Evolutionary conservation across 2,888 invertebrate species (phyloP).

Genomic region (Zootermopsis nevadensis): DNA sequence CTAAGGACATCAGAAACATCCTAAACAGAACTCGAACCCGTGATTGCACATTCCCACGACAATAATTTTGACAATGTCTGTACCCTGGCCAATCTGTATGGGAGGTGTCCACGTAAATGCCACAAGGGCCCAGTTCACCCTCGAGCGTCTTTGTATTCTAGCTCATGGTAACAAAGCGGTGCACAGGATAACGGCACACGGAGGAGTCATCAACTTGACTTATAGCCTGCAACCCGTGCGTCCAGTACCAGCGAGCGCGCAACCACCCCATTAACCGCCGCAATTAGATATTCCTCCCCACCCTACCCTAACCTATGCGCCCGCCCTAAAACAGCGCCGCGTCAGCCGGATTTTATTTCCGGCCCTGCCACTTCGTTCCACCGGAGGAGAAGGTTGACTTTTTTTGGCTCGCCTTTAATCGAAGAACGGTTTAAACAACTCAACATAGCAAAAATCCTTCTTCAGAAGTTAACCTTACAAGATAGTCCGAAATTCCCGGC

Average conservation of each 20-base stretch:
- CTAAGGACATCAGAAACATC: too few relatives aligned
- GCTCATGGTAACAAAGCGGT: not conserved
- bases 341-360: not conserved
- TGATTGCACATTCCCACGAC: too few relatives aligned
- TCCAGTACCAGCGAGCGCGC: not conserved
- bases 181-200: slow-evolving; percentile 13
- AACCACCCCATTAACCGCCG: slow-evolving; percentile 25
- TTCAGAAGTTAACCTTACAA: too few relatives aligned
- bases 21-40: too few relatives aligned
- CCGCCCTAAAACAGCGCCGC: not conserved
- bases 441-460: too few relatives aligned
- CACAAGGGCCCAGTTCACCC: slow-evolving; percentile 8
- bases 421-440: too few relatives aligned
- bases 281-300: slow-evolving; percentile 28
- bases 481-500: too few relatives aligned
- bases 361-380: not conserved
- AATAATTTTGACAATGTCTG: not conserved
- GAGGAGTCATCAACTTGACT: slow-evolving; percentile 32
- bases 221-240: not conserved
- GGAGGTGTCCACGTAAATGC: not conserved
- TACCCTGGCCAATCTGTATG: not conserved
- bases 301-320: not conserved
- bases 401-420: too few relatives aligned
- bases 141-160: not conserved
- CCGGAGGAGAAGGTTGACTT: too few relatives aligned